These are phyloP conservation scores for Brachystomella parvula DNA, from an alignment of 1,140 invertebrate genomes.

Conservation along the genomic window DNA sequence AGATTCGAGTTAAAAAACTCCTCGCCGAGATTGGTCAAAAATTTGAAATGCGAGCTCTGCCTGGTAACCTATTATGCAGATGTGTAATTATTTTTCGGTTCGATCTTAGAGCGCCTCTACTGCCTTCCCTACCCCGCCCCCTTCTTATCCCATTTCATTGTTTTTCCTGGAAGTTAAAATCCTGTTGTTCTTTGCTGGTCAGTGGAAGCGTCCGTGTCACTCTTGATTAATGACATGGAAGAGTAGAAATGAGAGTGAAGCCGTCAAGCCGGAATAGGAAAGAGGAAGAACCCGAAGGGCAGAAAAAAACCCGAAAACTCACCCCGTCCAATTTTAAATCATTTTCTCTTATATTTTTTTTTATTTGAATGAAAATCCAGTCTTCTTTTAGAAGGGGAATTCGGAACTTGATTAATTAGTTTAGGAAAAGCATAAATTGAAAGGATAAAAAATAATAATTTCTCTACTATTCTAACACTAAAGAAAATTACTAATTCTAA, in stretches of 20 bases:
- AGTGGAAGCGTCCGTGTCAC: no score
- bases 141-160: no score
- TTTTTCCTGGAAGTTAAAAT: no score
- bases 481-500: neutral
- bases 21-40: neutral
- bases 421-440: slow-evolving; percentile 1
- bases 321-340: neutral
- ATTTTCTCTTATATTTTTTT: neutral
- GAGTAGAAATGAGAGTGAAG: no score
- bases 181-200: no score
- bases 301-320: neutral
- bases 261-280: neutral
- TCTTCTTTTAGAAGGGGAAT: neutral
- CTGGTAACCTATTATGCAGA: no score
- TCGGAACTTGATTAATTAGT: slow-evolving; percentile 4
- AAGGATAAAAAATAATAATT: neutral
- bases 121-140: no score
- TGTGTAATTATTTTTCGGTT: no score
- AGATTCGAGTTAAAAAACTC: neutral
- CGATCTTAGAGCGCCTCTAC: no score
- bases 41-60: neutral
- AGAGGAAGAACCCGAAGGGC: neutral
- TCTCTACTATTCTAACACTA: neutral
- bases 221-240: no score
- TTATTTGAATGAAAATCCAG: neutral